phyloP scores from a whole-genome alignment of 2,113 vertebrate species.

The Gobius niger region DNA sequence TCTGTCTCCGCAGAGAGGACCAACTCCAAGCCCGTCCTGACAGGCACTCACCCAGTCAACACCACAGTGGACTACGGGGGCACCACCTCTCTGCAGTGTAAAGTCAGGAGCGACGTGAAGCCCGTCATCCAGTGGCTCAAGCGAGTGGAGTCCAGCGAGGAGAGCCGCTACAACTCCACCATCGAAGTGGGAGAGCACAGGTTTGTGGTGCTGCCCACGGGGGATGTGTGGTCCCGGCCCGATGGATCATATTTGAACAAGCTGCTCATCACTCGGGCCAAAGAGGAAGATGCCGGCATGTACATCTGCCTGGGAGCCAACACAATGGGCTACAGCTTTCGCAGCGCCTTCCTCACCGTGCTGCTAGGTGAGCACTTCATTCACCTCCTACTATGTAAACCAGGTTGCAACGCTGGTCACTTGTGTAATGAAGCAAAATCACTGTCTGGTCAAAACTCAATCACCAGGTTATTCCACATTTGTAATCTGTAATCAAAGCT shows the following conservation, averaged over 20 bases:
- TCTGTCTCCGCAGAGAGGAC: slow-evolving; percentile 83
- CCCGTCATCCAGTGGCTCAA: slow-evolving; percentile 99
- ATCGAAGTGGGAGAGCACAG: slow-evolving; percentile 93
- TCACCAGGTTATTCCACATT: too few species aligned
- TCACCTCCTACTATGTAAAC: not conserved
- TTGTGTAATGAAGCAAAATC: too few species aligned
- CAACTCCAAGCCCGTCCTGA: slow-evolving; percentile 92
- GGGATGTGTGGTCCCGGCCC: slow-evolving; percentile 95
- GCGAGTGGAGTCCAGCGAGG: slow-evolving; percentile 87
- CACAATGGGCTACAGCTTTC: slow-evolving; percentile 99
- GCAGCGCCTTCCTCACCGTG: slow-evolving; percentile 94
- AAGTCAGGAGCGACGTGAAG: slow-evolving; percentile 96
- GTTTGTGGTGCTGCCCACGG: slow-evolving; percentile 93
- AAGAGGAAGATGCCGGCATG: slow-evolving; percentile 95
- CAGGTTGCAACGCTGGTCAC: too few species aligned
- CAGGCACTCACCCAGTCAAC: slow-evolving; percentile 94
- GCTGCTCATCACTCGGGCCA: slow-evolving; percentile 93
- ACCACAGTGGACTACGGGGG: slow-evolving; percentile 95
- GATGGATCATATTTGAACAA: slow-evolving; percentile 99
- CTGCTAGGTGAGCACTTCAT: slow-evolving; percentile 82
- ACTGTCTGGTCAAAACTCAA: too few species aligned
- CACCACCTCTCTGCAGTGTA: slow-evolving; percentile 97
- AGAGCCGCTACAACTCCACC: slow-evolving; percentile 95
- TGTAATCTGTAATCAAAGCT: too few species aligned
- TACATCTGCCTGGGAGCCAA: slow-evolving; percentile 98